Percentiles rank a stretch among this genome's conserved stretches.
Conservation (phyloP, 2,888 invertebrate genomes). For the Pantelozetes paolii region DNA sequence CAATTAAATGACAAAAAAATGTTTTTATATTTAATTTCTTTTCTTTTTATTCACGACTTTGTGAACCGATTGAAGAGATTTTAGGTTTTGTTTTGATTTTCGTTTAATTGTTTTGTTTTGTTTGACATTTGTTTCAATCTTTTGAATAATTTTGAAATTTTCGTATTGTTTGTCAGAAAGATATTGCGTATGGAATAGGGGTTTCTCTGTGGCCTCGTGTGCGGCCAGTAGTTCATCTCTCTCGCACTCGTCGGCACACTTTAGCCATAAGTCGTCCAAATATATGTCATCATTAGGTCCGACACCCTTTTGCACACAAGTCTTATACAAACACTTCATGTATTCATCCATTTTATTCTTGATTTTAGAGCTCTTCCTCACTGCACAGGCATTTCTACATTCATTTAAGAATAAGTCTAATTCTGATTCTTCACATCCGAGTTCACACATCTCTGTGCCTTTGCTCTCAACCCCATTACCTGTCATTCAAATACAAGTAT, state of each 20-base stretch:
- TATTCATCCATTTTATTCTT: constrained; percentile 5
- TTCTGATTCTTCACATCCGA: constrained; percentile 12
- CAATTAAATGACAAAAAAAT: neutral
- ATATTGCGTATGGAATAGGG: constrained; percentile 7
- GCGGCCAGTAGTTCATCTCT: neutral
- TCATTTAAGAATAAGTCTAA: constrained; percentile 7
- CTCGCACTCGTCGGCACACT: neutral
- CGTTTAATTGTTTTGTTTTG: neutral
- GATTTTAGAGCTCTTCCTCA: neutral
- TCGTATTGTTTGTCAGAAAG: constrained; percentile 24
- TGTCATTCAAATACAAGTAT: neutral
- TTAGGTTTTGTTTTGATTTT: neutral
- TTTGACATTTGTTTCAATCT: neutral
- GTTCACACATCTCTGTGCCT: neutral
- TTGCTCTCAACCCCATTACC: neutral
- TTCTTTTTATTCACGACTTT: too few species aligned
- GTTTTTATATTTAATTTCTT: neutral
- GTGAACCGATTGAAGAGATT: too few species aligned
- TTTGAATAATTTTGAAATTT: constrained; percentile 3
- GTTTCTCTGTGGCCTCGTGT: constrained; percentile 28
- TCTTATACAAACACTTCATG: constrained; percentile 1
- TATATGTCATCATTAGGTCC: constrained; percentile 12
- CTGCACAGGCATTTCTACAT: constrained; percentile 17
- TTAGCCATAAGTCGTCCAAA: neutral
- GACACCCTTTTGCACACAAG: neutral